These are phyloP conservation scores for Cantharis nigra DNA, from an alignment of 2,888 invertebrate genomes.

Conservation along the genomic window DNA sequence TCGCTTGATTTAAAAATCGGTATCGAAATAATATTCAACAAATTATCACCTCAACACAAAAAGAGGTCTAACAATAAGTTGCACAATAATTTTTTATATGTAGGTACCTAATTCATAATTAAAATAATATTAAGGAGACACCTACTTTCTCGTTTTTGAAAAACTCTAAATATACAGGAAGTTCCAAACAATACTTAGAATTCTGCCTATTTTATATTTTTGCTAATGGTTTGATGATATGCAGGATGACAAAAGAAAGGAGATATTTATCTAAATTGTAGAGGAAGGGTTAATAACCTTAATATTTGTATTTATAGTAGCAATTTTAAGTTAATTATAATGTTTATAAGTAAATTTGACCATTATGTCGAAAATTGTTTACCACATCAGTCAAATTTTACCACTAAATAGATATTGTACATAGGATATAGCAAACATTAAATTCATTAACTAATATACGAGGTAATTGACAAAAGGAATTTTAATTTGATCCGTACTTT, in stretches of 20 bases:
- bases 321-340: neutral
- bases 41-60: neutral
- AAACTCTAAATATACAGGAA: neutral
- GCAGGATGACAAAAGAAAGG: neutral
- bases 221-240: neutral
- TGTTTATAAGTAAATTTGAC: neutral
- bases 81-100: neutral
- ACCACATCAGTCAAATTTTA: neutral
- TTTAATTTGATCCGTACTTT: neutral
- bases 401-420: too few species aligned
- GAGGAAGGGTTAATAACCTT: conserved; percentile 1
- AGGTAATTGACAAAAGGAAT: neutral
- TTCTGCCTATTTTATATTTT: neutral
- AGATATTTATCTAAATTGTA: conserved; percentile 3
- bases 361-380: neutral
- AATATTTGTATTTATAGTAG: neutral
- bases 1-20: neutral
- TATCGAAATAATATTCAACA: neutral
- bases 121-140: neutral
- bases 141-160: neutral
- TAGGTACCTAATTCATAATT: neutral
- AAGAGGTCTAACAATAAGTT: neutral
- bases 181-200: neutral
- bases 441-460: neutral
- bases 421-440: neutral